Conservation (phyloP, 2,888 invertebrate genomes). For the Drosophila trichaetosa region DNA sequence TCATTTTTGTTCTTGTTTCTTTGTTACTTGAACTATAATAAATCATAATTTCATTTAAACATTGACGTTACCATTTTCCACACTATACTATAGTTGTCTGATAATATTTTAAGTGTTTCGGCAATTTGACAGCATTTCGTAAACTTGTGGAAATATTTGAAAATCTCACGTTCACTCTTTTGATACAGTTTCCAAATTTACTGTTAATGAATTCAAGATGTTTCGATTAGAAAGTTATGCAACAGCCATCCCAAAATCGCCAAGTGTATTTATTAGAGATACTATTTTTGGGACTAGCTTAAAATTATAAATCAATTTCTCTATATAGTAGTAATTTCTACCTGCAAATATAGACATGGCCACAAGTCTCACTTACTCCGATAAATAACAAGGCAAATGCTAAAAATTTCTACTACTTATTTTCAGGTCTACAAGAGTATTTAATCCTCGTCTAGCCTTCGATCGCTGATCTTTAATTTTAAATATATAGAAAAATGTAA, state of each 20-base stretch:
- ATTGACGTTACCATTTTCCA: neutral
- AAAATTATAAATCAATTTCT: neutral
- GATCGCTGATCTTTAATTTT: neutral
- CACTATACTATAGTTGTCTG: rapidly evolving
- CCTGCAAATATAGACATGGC: neutral
- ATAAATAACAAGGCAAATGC: neutral
- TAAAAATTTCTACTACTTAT: neutral
- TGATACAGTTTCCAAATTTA: too few relatives aligned
- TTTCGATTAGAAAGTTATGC: too few relatives aligned
- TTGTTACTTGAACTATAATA: neutral
- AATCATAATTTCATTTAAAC: neutral
- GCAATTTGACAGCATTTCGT: neutral
- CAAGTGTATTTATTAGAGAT: too few relatives aligned
- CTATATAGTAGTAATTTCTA: neutral
- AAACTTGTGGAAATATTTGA: too few relatives aligned
- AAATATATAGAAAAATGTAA: neutral
- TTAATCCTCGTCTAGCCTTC: neutral
- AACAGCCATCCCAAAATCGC: too few relatives aligned
- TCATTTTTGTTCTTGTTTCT: neutral
- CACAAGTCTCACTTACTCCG: neutral
- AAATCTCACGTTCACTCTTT: too few relatives aligned
- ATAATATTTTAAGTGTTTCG: neutral
- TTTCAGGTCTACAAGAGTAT: neutral
- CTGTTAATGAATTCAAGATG: too few relatives aligned
- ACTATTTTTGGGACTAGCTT: too few relatives aligned